Evolutionary conservation across 64 coral and sea anemone species (phyloP), one percentile per base, ranked within the genome.

Genomic region (Acropora tenuis): DNA sequence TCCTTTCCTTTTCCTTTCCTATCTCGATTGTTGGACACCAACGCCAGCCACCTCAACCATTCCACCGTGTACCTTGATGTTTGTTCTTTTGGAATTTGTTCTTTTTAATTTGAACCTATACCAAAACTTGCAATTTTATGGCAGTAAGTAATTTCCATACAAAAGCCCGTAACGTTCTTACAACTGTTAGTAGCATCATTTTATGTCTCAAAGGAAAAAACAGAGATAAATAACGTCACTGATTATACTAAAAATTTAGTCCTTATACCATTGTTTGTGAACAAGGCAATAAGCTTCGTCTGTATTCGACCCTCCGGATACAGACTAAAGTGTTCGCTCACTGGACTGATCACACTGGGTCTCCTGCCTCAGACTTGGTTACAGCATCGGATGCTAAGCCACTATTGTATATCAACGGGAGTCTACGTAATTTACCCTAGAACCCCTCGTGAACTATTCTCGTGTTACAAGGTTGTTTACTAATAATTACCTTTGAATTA

Each of bases 141-240:
- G 50, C 50, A 53, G 50, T 53, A 53, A 53, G 50, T 53, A 8
- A 53, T 53, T 53, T 53, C 50, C 66, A 69, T 69, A 20, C n/a
- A 69, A 20, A 69, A 69, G 66, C 66, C n/a, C n/a, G n/a, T 69
- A 69, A 69, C 66, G 66, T 53, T 53, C 50, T 69, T 69, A 69
- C n/a, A 69, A 69, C 66, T 17, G 13, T 69, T 69, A 69, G 66
- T 69, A 69, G 66, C 66, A 10, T 69, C 12, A 69, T 69, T 69
- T 69, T 69, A 53, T 20, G 66, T 69, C 66, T 69, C n/a, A 69
- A 53, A 53, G 50, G 50, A 53, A 53, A 53, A 53, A 53, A 53
- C 50, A 53, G 50, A 53, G 50, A 53, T 53, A 53, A 0, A 53
- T 69, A 17, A 69, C 16, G 66, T 20, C 66, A 69, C 13, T 69